Percentiles rank a stretch among this genome's conserved stretches.
These are phyloP conservation scores for Microctonus aethiopoides DNA, from an alignment of 2,888 invertebrate species.

Conservation along the genomic window DNA sequence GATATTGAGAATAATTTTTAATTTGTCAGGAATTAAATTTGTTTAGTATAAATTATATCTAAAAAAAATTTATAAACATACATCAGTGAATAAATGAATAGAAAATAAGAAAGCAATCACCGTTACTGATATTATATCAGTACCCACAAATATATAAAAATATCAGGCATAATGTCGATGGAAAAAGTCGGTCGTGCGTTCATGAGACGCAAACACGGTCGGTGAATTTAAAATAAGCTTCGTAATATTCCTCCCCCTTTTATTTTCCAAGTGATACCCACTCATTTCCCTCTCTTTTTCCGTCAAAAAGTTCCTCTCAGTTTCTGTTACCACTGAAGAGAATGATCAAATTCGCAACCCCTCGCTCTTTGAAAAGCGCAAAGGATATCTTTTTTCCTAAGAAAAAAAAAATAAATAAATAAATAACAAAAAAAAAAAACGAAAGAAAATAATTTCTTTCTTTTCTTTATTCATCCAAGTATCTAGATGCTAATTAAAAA, in stretches of 20 bases:
- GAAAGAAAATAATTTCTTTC: not conserved
- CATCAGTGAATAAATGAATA: not conserved
- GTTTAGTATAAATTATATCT: no score
- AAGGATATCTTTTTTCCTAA: not conserved
- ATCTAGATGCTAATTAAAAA: not conserved
- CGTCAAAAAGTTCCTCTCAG: not conserved
- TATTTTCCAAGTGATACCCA: slow-evolving; percentile 8
- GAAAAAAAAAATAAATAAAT: no score
- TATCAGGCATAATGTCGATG: not conserved
- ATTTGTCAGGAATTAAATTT: no score
- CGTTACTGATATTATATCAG: not conserved
- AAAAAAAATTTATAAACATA: not conserved
- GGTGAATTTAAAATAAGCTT: slow-evolving; percentile 31
- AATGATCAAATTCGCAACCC: slow-evolving; percentile 11
- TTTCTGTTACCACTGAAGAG: not conserved
- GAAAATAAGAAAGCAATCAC: slow-evolving; percentile 3
- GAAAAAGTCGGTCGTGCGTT: slow-evolving; percentile 28
- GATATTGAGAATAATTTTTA: no score
- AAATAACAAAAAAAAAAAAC: not conserved
- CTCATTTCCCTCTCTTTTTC: not conserved
- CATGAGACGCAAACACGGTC: slow-evolving; percentile 10
- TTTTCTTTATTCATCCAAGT: not conserved
- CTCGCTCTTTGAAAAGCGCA: not conserved
- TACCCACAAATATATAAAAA: not conserved
- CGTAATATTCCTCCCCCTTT: not conserved